Percentiles rank a stretch among this genome's conserved stretches.
Evolutionary conservation across 2,797 vertebrate species (phyloP).

Genomic region (Cryptoblepharus egeriae): DNA sequence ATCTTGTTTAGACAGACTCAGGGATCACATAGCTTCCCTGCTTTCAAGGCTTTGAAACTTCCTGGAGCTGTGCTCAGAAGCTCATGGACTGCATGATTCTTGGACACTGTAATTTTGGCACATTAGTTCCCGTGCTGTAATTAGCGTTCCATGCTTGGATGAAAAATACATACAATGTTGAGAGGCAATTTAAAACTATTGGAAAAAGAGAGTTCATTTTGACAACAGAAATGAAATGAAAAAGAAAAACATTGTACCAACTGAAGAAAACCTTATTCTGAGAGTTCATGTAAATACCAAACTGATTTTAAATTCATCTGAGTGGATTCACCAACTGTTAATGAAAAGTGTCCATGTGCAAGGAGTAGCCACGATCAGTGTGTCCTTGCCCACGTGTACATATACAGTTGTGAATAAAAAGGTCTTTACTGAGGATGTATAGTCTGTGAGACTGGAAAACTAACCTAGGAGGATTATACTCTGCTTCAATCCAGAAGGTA

Average conservation of each 20-base stretch:
- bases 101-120: background rate
- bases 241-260: background rate
- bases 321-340: no score
- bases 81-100: background rate
- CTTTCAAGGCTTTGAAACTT: background rate
- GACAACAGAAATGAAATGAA: background rate
- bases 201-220: background rate
- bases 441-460: background rate
- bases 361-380: background rate
- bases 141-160: background rate
- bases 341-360: background rate
- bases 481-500: background rate
- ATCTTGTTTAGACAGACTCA: background rate
- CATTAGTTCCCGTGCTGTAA: background rate
- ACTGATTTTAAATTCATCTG: background rate
- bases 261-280: no score
- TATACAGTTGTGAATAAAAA: background rate
- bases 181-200: background rate
- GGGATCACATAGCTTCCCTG: background rate
- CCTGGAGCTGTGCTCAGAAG: background rate
- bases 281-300: background rate
- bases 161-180: background rate
- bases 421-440: background rate
- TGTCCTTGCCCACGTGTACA: background rate
- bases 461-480: constrained; percentile 1